A percentile compares a stretch with the other conserved stretches of the same genome.
Conservation (phyloP, 2,888 invertebrate species). For the Pegoplata infirma region DNA sequence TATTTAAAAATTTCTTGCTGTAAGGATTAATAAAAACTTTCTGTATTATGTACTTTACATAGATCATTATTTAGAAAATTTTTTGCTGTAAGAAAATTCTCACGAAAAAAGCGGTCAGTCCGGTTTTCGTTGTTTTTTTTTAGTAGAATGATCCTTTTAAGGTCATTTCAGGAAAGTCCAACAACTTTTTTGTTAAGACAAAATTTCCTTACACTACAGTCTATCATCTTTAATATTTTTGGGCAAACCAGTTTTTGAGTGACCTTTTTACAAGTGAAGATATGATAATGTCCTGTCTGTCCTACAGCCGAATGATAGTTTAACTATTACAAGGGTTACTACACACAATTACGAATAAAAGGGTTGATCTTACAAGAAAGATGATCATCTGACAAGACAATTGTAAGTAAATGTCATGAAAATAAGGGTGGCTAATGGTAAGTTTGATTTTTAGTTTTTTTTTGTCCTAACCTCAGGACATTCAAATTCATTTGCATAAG, state of each 20-base stretch:
- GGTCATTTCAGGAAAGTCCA: constrained; percentile 44
- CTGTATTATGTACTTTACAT: background rate
- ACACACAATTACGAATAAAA: background rate
- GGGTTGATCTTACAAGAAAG: constrained; percentile 17
- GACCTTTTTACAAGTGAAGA: constrained; percentile 57
- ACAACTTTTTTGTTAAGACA: constrained; percentile 11
- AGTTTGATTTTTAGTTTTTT: too few species aligned
- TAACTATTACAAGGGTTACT: constrained; percentile 40
- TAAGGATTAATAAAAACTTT: background rate
- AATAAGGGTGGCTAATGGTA: constrained; percentile 13
- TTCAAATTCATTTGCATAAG: constrained; percentile 39
- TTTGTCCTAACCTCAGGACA: constrained; percentile 8
- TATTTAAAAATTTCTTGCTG: constrained; percentile 1
- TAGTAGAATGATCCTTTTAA: background rate
- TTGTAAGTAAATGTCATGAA: background rate
- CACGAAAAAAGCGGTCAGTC: constrained; percentile 75
- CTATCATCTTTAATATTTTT: background rate
- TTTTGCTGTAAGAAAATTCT: constrained; percentile 66
- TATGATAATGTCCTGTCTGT: constrained; percentile 35
- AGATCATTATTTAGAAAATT: constrained; percentile 1
- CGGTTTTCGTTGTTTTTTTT: constrained; percentile 65
- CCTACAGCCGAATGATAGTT: constrained; percentile 8
- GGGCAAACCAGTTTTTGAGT: constrained; percentile 50
- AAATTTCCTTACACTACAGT: background rate
- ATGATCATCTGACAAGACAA: background rate